Base-by-base conservation (phyloP, 1,140 invertebrate genomes). In the Danaus melanippus region DNA sequence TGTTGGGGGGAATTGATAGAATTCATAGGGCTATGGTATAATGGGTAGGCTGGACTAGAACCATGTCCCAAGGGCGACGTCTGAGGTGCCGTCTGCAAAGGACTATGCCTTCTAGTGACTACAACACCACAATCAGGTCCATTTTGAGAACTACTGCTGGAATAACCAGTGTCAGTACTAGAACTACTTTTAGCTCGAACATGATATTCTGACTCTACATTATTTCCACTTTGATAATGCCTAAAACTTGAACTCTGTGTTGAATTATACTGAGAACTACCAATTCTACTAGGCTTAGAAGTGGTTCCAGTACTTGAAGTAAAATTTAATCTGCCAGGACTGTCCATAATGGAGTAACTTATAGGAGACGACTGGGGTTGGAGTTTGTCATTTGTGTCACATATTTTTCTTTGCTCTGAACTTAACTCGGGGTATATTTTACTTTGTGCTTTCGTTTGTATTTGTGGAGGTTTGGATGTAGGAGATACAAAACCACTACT, bases 21-120 rank as follows among this genome's bases (percentile, higher is more conserved):
- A 62, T 92, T 91, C 90, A 93, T 91, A 8, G 92, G 92, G 83
- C 92, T 93, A 74, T 93, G 92, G 75, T 93, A 93, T 89, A 93
- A 89, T 9, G 92, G 92, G 86, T 93, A 93, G 12, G 91, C 92
- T 12, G 92, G 92, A 85, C 91, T 93, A 55, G 91, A 91, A 2
- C 92, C 91, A 74, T 93, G 92, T 43, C 91, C 90, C 12, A 92
- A 66, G 6, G 88, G 88, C 56, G 90, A 91, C 12, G 90, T 89
- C 67, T 92, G 91, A 1, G 91, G 91, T 62, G 91, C 90, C 1
- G 89, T 87, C 67, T 93, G 92, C 21, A 92, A 77, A 7, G 92
- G 92, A 84, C 92, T 93, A 10, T 91, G 90, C 68, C 92, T 87
- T 61, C 92, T 86, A 3, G 91, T 90, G 10, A 92, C 89, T 42